phyloP scores from a whole-genome alignment of 2,113 vertebrate species.

The Numida meleagris region DNA sequence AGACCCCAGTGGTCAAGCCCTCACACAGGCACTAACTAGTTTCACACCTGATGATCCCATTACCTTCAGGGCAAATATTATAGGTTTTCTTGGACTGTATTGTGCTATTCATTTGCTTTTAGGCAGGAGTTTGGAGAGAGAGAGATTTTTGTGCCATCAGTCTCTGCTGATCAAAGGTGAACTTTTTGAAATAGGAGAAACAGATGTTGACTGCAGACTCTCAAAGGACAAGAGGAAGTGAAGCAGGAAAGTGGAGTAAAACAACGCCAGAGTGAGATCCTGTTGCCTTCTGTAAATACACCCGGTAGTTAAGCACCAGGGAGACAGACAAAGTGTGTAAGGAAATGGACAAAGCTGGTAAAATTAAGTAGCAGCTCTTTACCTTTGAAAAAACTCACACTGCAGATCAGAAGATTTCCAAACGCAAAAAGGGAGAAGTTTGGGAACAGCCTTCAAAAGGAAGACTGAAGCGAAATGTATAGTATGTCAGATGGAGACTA shows the following conservation, averaged over 20 bases:
- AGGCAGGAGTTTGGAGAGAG: not conserved
- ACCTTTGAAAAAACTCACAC: not conserved
- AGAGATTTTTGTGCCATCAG: fast-evolving
- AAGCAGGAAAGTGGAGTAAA: not conserved
- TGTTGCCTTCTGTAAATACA: not conserved
- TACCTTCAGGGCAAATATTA: not conserved
- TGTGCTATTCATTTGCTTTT: not conserved
- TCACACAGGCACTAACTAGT: too few species aligned
- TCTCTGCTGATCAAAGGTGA: not conserved
- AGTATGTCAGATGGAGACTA: not conserved
- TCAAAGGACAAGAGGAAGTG: not conserved
- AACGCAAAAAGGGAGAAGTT: not conserved
- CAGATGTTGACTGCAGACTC: not conserved
- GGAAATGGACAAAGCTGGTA: not conserved
- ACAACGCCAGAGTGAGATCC: not conserved
- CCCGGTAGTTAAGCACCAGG: not conserved
- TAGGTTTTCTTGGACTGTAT: not conserved
- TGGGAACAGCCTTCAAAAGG: not conserved
- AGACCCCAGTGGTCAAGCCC: too few species aligned
- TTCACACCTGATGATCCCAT: not conserved
- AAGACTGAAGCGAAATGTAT: not conserved
- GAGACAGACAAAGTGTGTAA: not conserved
- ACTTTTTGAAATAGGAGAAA: not conserved
- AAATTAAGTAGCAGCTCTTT: not conserved
- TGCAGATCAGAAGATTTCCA: not conserved